Conservation (phyloP, 2,888 invertebrate species). For the Corbicula japonica region DNA sequence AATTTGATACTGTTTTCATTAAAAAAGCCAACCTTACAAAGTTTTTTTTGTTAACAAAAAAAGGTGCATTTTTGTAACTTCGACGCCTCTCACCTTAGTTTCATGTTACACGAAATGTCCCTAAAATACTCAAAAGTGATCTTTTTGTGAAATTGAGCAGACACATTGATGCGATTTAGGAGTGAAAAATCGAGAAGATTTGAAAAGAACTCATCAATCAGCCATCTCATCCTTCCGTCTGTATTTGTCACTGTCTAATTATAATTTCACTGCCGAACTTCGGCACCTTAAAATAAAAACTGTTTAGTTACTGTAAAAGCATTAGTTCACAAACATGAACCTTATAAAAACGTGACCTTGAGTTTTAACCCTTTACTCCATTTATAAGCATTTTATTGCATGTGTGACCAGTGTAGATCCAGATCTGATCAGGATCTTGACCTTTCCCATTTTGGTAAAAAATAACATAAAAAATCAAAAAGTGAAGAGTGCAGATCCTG, state of each 20-base stretch:
- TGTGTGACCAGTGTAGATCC: too few relatives aligned
- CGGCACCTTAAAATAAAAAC: too few relatives aligned
- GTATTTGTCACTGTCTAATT: slow-evolving; percentile 34
- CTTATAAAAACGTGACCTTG: too few relatives aligned
- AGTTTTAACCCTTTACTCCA: too few relatives aligned
- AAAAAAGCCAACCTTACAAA: slow-evolving; percentile 7
- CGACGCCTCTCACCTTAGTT: slow-evolving; percentile 1
- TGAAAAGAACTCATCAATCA: slow-evolving; percentile 1
- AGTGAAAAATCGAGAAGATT: not conserved
- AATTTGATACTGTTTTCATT: slow-evolving; percentile 32
- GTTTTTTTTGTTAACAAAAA: too few relatives aligned
- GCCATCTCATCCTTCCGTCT: not conserved
- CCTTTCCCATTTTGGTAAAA: too few relatives aligned
- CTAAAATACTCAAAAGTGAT: slow-evolving; percentile 14
- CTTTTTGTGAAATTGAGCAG: slow-evolving; percentile 41
- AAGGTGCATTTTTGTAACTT: slow-evolving; percentile 28
- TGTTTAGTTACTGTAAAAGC: too few relatives aligned
- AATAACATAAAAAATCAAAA: too few relatives aligned
- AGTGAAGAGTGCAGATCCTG: too few relatives aligned
- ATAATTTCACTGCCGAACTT: slow-evolving; percentile 14
- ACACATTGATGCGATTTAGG: slow-evolving; percentile 23
- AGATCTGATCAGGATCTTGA: too few relatives aligned
- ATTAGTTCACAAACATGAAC: too few relatives aligned
- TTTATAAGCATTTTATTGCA: too few relatives aligned
- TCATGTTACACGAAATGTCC: slow-evolving; percentile 20